Percentiles rank a stretch among this genome's conserved stretches.
phyloP scores from a whole-genome alignment of 2,888 invertebrate genomes.

The Melanchra persicariae region DNA sequence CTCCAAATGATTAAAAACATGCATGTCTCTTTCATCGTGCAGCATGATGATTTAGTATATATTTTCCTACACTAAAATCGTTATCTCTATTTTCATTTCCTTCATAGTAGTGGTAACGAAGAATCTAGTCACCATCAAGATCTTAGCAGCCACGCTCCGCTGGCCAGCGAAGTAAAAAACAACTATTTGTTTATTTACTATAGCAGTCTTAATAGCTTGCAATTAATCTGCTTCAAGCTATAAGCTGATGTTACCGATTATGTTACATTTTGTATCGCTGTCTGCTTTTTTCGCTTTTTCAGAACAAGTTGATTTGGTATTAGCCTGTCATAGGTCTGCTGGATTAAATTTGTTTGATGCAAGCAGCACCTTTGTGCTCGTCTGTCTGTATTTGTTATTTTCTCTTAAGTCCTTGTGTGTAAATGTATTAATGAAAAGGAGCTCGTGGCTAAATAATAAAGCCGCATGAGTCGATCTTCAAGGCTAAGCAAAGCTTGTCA shows the following conservation, averaged over 20 bases:
- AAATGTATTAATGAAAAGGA: too few species aligned
- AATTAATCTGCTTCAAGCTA: slow-evolving; percentile 57
- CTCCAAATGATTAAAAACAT: too few species aligned
- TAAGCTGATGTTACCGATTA: slow-evolving; percentile 46
- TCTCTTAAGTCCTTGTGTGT: too few species aligned
- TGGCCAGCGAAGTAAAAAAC: slow-evolving; percentile 56
- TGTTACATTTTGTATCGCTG: slow-evolving; percentile 38
- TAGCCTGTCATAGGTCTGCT: too few species aligned
- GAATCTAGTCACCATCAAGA: slow-evolving; percentile 68
- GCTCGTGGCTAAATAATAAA: too few species aligned
- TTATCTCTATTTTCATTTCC: slow-evolving; percentile 1
- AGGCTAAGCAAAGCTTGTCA: too few species aligned
- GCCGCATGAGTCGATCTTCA: too few species aligned
- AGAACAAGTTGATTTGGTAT: slow-evolving; percentile 15
- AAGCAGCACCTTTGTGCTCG: too few species aligned
- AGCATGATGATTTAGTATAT: too few species aligned
- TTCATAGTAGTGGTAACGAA: slow-evolving; percentile 63
- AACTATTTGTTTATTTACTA: slow-evolving; percentile 62
- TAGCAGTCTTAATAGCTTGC: slow-evolving; percentile 57
- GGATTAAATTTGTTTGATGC: not conserved
- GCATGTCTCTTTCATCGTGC: too few species aligned
- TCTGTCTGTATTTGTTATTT: too few species aligned
- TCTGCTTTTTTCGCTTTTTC: slow-evolving; percentile 24
- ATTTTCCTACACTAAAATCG: not conserved
- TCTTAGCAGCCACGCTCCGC: slow-evolving; percentile 68